Conservation (phyloP, 2,888 invertebrate species). For the Drosophila paranaensis region DNA sequence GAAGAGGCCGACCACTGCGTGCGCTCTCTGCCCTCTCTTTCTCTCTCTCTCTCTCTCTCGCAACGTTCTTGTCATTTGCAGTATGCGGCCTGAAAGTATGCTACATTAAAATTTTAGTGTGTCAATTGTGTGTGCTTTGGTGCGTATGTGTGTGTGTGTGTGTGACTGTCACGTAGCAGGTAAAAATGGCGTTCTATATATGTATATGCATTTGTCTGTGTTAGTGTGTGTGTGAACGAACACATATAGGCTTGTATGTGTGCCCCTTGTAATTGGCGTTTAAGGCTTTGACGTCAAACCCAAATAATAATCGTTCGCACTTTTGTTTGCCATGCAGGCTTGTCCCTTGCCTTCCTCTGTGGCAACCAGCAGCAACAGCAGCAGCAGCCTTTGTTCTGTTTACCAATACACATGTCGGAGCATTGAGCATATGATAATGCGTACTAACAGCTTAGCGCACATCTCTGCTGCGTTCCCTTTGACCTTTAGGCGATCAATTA, state of each 20-base stretch:
- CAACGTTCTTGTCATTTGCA: constrained; percentile 66
- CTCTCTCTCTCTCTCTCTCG: constrained; percentile 17
- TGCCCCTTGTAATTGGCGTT: constrained; percentile 71
- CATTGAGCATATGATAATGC: constrained; percentile 30
- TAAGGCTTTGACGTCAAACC: constrained; percentile 79
- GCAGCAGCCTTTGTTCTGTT: constrained; percentile 30
- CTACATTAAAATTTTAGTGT: constrained; percentile 80
- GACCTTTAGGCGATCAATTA: constrained; percentile 68
- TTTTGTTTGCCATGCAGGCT: constrained; percentile 56
- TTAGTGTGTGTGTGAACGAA: constrained; percentile 30
- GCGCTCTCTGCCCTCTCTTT: not conserved
- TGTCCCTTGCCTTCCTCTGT: not conserved
- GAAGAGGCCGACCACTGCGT: constrained; percentile 7
- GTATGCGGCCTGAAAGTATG: constrained; percentile 71
- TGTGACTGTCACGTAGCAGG: constrained; percentile 2
- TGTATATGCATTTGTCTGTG: constrained; percentile 17
- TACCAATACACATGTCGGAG: constrained; percentile 14
- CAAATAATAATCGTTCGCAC: constrained; percentile 79
- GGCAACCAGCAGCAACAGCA: not conserved
- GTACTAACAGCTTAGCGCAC: constrained; percentile 21
- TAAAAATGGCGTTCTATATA: not conserved
- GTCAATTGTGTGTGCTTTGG: constrained; percentile 67
- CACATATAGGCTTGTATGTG: constrained; percentile 27
- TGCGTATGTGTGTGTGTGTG: constrained; percentile 8
- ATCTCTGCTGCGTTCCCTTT: constrained; percentile 12